A percentile compares a stretch with the other conserved stretches of the same genome.
Evolutionary conservation across 2,113 vertebrate genomes (phyloP).

Genomic region (human): GRCh38 chr12:132076001-132076500

Average conservation of each 20-base stretch:
- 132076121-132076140: fast-evolving
- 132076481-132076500: not conserved
- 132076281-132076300: fast-evolving
- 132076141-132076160: fast-evolving
- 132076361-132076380: fast-evolving
- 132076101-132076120: not conserved
- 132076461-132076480: not conserved
- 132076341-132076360: not conserved
- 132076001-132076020: not conserved
- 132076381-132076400: not conserved
- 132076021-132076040: not conserved
- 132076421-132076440: not conserved
- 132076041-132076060: not conserved
- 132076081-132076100: fast-evolving
- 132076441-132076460: too few species aligned
- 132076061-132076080: too few species aligned
- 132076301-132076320: fast-evolving
- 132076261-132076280: not conserved
- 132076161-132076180: not conserved
- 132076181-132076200: fast-evolving
- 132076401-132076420: not conserved
- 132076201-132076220: not conserved
- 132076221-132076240: not conserved
- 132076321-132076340: fast-evolving
- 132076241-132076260: not conserved